These are phyloP conservation scores for Stomorhina lunata DNA, from an alignment of 2,888 invertebrate genomes.

Conservation along the genomic window DNA sequence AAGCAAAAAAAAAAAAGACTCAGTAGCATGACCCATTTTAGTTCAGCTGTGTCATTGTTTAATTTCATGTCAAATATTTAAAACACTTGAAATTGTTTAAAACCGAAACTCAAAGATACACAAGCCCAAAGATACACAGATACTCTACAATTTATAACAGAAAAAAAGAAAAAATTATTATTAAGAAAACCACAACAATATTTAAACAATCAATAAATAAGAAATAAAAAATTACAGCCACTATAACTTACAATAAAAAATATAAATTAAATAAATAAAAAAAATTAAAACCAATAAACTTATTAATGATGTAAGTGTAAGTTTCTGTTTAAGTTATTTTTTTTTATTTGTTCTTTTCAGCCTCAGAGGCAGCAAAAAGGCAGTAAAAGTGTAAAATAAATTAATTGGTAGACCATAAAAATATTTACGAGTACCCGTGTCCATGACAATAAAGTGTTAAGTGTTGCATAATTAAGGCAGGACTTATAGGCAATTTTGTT, in stretches of 20 bases:
- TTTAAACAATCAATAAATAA: constrained; percentile 47
- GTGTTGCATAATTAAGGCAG: background rate
- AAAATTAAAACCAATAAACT: constrained; percentile 26
- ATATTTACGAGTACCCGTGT: background rate
- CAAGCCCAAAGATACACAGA: background rate
- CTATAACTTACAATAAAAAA: too few relatives aligned
- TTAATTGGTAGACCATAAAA: constrained; percentile 21
- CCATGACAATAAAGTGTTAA: constrained; percentile 2
- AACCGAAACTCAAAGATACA: too few relatives aligned
- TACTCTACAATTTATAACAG: background rate
- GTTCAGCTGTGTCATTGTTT: constrained; percentile 65
- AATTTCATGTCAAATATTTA: constrained; percentile 65
- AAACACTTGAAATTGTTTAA: constrained; percentile 61
- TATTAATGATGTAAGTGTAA: background rate
- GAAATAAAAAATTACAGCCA: background rate
- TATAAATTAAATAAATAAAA: constrained; percentile 23
- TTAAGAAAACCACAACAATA: constrained; percentile 14
- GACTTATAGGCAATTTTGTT: background rate
- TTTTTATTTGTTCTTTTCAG: background rate
- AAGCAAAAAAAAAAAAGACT: constrained; percentile 1
- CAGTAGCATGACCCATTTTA: constrained; percentile 65
- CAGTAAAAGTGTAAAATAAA: constrained; percentile 20
- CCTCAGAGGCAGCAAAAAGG: too few relatives aligned
- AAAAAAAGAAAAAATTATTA: background rate
- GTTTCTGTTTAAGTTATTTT: background rate